Percentiles rank a stretch among this genome's conserved stretches.
phyloP scores from a whole-genome alignment of 2,888 invertebrate species.

The Leucania comma region DNA sequence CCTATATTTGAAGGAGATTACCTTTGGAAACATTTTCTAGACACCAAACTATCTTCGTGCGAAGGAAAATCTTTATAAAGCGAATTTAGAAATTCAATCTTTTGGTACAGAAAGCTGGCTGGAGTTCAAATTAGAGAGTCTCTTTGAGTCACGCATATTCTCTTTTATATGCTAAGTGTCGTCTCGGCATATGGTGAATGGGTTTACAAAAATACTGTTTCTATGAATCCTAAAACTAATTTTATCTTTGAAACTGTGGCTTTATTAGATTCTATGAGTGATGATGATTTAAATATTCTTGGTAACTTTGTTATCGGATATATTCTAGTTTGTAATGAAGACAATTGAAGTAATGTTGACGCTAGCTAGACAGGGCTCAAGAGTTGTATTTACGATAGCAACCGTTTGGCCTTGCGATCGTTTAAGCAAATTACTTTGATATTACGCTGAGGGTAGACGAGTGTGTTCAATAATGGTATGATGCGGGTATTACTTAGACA shows the following conservation, averaged over 20 bases:
- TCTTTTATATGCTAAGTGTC: constrained; percentile 51
- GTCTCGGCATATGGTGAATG: constrained; percentile 50
- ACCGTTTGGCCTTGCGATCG: constrained; percentile 58
- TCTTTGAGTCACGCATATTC: constrained; percentile 56
- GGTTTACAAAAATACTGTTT: constrained; percentile 46
- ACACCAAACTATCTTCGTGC: constrained; percentile 26
- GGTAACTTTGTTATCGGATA: not conserved
- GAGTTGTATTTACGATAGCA: constrained; percentile 44
- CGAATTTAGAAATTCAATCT: constrained; percentile 52
- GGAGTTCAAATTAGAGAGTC: constrained; percentile 55
- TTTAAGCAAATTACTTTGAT: constrained; percentile 62
- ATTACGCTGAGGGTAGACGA: constrained; percentile 48
- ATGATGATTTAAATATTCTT: constrained; percentile 13
- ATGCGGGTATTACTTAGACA: constrained; percentile 31
- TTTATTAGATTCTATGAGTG: constrained; percentile 11
- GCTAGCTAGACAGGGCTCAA: constrained; percentile 7
- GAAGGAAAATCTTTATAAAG: constrained; percentile 35
- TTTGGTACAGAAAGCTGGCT: constrained; percentile 47
- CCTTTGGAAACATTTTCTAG: constrained; percentile 34
- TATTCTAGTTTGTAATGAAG: not conserved
- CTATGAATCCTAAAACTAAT: constrained; percentile 32
- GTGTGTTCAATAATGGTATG: constrained; percentile 24
- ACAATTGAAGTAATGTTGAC: constrained; percentile 25
- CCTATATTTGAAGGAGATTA: constrained; percentile 43
- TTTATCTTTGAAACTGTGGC: constrained; percentile 2